Evolutionary conservation across 2,113 vertebrate genomes (phyloP).

Genomic region (Spheniscus mendiculus): DNA sequence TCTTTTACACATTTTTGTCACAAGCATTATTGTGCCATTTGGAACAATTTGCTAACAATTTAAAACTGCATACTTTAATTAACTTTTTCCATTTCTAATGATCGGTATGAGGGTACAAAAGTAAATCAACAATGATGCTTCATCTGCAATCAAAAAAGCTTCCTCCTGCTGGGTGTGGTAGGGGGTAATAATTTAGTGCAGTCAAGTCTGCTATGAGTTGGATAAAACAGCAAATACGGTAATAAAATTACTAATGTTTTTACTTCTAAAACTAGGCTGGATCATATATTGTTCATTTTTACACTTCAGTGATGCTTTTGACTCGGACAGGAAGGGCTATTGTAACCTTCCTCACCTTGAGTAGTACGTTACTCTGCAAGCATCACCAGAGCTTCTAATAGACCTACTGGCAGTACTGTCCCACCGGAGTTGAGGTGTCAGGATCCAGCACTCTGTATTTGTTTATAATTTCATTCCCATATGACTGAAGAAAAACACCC

Average conservation of each 20-base stretch:
- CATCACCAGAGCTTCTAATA: neutral
- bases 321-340: neutral
- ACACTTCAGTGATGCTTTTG: neutral
- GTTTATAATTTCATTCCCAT: neutral
- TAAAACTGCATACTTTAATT: neutral
- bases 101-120: neutral
- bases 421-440: neutral
- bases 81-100: neutral
- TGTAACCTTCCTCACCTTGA: neutral
- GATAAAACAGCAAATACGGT: neutral
- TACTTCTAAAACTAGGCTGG: neutral
- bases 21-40: neutral
- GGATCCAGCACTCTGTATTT: neutral
- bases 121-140: neutral
- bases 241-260: neutral
- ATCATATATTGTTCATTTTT: neutral
- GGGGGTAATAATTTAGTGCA: neutral
- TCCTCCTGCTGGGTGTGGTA: neutral
- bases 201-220: neutral
- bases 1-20: neutral
- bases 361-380: neutral
- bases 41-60: neutral
- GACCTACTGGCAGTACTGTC: neutral
- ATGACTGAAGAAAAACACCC: neutral
- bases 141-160: neutral